Evolutionary conservation across 64 coral and sea anemone species (phyloP).

Genomic region (Platygyra sinensis): DNA sequence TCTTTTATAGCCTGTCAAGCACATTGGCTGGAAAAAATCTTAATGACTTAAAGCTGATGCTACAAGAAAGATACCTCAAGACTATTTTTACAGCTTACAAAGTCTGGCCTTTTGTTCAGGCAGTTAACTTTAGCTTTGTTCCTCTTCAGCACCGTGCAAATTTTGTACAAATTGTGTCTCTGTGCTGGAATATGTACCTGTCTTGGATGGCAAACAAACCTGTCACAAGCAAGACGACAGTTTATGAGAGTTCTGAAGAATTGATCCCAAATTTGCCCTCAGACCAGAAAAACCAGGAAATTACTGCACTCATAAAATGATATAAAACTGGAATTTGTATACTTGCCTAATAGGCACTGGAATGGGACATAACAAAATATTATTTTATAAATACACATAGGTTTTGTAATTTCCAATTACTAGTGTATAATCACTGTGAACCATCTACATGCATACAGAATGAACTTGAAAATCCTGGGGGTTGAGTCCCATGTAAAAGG

Average conservation of each 20-base stretch:
- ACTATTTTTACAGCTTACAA: constrained; percentile 82
- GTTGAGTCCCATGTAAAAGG: too few relatives aligned
- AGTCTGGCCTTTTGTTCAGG: constrained; percentile 89
- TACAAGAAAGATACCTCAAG: constrained; percentile 63
- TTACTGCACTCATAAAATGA: background rate
- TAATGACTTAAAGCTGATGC: constrained; percentile 59
- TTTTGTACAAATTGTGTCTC: constrained; percentile 77
- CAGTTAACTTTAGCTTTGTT: constrained; percentile 75
- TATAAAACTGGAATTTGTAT: too few relatives aligned
- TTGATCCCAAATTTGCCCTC: background rate
- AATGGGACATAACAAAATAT: too few relatives aligned
- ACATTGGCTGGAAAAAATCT: constrained; percentile 71
- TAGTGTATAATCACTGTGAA: too few relatives aligned
- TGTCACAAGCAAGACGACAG: background rate
- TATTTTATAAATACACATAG: too few relatives aligned
- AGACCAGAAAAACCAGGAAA: background rate
- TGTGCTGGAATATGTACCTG: constrained; percentile 95
- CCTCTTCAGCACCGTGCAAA: constrained; percentile 70
- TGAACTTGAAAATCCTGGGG: too few relatives aligned
- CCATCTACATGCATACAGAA: too few relatives aligned
- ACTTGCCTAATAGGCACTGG: too few relatives aligned
- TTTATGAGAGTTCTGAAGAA: background rate
- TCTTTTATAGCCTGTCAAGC: constrained; percentile 67
- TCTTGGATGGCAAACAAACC: constrained; percentile 84
- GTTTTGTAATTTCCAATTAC: too few relatives aligned